A percentile compares a stretch with the other conserved stretches of the same genome.
phyloP scores from a whole-genome alignment of 2,113 vertebrate species.

The Etia nguti region DNA sequence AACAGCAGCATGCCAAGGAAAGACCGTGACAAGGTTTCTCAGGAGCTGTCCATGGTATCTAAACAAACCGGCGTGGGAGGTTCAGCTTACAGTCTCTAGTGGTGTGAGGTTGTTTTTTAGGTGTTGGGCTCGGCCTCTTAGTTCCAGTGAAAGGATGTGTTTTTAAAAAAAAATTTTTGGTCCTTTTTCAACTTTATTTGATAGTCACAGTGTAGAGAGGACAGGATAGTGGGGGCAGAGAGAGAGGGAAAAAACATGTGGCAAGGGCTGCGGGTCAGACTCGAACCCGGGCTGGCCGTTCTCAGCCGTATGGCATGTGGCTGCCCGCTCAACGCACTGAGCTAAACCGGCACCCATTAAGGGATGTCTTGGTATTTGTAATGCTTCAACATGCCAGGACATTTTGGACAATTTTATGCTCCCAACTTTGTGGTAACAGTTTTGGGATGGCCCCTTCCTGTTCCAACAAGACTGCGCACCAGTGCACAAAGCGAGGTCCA shows the following conservation, averaged over 20 bases:
- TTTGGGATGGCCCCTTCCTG: neutral
- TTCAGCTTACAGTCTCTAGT: neutral
- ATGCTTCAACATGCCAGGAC: neutral
- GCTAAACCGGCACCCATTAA: neutral
- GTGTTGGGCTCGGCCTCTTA: neutral
- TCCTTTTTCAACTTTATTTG: neutral
- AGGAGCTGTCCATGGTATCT: slow-evolving; percentile 37
- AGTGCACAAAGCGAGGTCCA: neutral
- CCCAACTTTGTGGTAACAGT: neutral
- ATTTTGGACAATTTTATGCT: neutral
- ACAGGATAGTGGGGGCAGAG: neutral
- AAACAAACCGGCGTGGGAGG: neutral
- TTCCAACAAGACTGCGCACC: neutral
- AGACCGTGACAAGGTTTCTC: neutral
- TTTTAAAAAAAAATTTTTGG: neutral
- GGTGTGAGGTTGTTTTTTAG: neutral
- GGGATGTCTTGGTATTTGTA: neutral
- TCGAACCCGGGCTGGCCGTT: neutral
- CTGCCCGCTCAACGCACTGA: neutral
- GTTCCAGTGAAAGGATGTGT: neutral
- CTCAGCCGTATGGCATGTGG: neutral
- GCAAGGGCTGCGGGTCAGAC: neutral
- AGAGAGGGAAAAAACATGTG: neutral
- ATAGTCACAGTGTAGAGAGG: neutral
- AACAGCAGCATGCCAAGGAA: neutral